Percentiles rank a stretch among this genome's conserved stretches.
phyloP scores from a whole-genome alignment of 2,113 vertebrate genomes.

The Toxostoma redivivum region DNA sequence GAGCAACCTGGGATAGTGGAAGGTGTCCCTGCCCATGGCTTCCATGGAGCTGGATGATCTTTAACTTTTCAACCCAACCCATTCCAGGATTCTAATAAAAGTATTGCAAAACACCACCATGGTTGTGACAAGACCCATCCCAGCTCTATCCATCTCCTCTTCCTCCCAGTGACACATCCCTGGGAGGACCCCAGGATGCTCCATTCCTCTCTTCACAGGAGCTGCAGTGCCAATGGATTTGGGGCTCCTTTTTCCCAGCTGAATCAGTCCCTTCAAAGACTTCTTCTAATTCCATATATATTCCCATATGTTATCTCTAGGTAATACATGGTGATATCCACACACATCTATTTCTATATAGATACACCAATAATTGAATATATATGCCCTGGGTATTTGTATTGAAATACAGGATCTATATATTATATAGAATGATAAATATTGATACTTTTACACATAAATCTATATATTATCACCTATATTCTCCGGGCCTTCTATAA shows the following conservation, averaged over 20 bases:
- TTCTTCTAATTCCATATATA: not conserved
- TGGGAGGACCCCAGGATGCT: not conserved
- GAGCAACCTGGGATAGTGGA: too few species aligned
- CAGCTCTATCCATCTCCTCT: not conserved
- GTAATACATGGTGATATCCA: not conserved
- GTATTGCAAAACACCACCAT: accelerated
- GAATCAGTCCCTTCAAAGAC: not conserved
- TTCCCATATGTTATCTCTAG: not conserved
- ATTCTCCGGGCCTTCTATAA: not conserved
- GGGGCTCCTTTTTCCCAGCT: not conserved
- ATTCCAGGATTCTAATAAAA: not conserved
- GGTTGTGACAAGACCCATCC: not conserved
- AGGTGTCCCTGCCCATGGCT: not conserved
- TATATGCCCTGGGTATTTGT: not conserved
- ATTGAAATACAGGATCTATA: not conserved
- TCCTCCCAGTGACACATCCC: not conserved
- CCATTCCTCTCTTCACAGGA: not conserved
- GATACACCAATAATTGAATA: not conserved
- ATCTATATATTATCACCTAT: not conserved
- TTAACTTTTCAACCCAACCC: not conserved
- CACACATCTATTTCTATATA: not conserved
- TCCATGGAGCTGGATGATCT: not conserved
- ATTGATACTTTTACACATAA: not conserved
- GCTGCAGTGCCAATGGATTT: not conserved
- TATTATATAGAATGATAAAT: not conserved